Base-by-base conservation (phyloP, 1,140 invertebrate species). In the Plutomurus gul region DNA sequence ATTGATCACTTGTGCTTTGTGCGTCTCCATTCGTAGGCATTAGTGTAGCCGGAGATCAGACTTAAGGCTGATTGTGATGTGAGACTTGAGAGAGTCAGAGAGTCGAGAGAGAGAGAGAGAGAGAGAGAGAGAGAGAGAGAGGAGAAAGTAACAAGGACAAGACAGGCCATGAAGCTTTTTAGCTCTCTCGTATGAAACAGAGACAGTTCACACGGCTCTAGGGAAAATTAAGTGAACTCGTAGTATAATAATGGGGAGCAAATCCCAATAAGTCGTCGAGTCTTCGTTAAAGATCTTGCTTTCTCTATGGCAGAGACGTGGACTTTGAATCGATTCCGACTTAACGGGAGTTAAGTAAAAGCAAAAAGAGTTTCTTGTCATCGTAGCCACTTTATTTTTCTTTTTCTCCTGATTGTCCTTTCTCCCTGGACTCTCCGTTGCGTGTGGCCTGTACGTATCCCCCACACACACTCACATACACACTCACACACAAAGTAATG, bases 211-310 rank as follows among this genome's bases (percentile, higher is more conserved):
- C 56, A 65, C 56, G 56, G 56, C 56, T 65, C 56, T 65, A 33
- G 56, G 56, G 56, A 65, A 65, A 65, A 65, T 65, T 65, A 65
- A 65, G 56, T 65, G 56, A 65, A 65, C 56, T 25, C 56, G 56
- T 65, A 65, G 56, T 36, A 65, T 65, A 65, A 65, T 65, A 65
- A 65, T 65, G 56, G 56, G 56, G 56, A 65, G 56, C 56, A 65
- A 65, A 65, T 25, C 56, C 56, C 56, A 65, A 65, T 65, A 65
- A 65, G 56, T 65, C 56, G 56, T 65, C 36, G 27, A 30, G 56
- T 33, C 56, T 65, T 65, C 56, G 56, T 65, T 65, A 65, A 65
- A 65, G 56, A 65, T 65, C 56, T 65, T 65, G 27, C 56, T 65
- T 65, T 65, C 27, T 65, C 56, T 33, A 65, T n/a, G n/a, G 30